Conservation (phyloP, 2,797 vertebrate genomes). For the Notoglanidium macrostoma region DNA sequence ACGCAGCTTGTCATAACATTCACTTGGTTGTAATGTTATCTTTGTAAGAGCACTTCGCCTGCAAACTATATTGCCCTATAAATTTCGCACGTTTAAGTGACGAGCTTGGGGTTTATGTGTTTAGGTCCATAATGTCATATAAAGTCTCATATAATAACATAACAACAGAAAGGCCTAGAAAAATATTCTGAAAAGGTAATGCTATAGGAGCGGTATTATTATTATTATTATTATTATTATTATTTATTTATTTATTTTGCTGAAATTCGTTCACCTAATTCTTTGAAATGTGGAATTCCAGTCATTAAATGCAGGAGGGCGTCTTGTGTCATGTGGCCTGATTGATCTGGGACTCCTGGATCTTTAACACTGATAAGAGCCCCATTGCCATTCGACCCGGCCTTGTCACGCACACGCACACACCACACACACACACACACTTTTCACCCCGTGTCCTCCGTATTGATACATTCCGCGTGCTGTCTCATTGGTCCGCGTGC, state of each 20-base stretch:
- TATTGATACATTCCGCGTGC: slow-evolving; percentile 51
- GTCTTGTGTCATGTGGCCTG: slow-evolving; percentile 76
- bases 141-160: not conserved
- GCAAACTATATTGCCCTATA: slow-evolving; percentile 5
- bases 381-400: slow-evolving; percentile 66
- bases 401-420: slow-evolving; percentile 55
- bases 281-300: slow-evolving; percentile 63
- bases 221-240: not conserved
- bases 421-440: slow-evolving; percentile 39
- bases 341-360: slow-evolving; percentile 74
- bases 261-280: not conserved
- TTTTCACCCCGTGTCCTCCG: slow-evolving; percentile 9
- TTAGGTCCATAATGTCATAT: not conserved
- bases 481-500: slow-evolving; percentile 40
- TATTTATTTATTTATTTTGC: not conserved
- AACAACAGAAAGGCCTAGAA: not conserved
- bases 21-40: not conserved
- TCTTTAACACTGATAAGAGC: slow-evolving; percentile 71
- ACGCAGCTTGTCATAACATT: slow-evolving; percentile 8
- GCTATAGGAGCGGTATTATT: not conserved
- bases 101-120: slow-evolving; percentile 2
- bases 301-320: slow-evolving; percentile 70
- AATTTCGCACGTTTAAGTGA: slow-evolving; percentile 5
- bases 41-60: not conserved
- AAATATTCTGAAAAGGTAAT: not conserved